Evolutionary conservation across 64 coral and sea anemone genomes (phyloP), one percentile per base, ranked within the genome.

Genomic region (Orbicella faveolata): DNA sequence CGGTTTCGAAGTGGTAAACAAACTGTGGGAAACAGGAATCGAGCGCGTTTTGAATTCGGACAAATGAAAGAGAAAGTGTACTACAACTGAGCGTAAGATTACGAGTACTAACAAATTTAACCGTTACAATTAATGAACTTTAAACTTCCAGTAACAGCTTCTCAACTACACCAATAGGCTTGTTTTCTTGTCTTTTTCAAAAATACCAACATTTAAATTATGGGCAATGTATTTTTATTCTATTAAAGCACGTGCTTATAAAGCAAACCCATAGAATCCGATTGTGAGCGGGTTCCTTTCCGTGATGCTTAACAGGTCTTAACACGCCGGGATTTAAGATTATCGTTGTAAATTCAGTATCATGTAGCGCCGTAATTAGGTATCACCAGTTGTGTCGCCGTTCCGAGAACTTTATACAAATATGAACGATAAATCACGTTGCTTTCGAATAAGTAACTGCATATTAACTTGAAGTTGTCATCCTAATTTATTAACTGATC

Each of bases 1-100:
- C 82, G 37, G 65, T 85, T 19, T 52, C 18, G 14, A 85, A 85
- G 39, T 30, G 37, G 63, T 73, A 85, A 85, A 85, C 36, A 73
- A 72, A 85, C 82, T 39, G 82, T 33, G 63, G 64, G 65, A 85
- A 79, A 70, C 66, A 41, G 34, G 2, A 3, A 12, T 36, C 39
- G 9, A 23, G 63, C 65, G 70, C 82, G 36, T 72, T 85, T 73
- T 44, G 16, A 57, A 79, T 79, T 52, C 77, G 6, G 39, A n/a
- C 52, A 52, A 79, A 57, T n/a, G 20, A 57, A 79, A 79, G 23
- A 54, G n/a, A 79, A 48, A 79, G 52, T 61, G 12, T n/a, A 2
- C 77, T 26, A 6, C 25, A 2, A 70, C 21, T 70, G 67, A 25
- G 67, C 3, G 30, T 1, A 12, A 26, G 10, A 26, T 70, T 26